A percentile compares a stretch with the other conserved stretches of the same genome.
phyloP scores from a whole-genome alignment of 2,888 invertebrate genomes.

The Tineola bisselliella region DNA sequence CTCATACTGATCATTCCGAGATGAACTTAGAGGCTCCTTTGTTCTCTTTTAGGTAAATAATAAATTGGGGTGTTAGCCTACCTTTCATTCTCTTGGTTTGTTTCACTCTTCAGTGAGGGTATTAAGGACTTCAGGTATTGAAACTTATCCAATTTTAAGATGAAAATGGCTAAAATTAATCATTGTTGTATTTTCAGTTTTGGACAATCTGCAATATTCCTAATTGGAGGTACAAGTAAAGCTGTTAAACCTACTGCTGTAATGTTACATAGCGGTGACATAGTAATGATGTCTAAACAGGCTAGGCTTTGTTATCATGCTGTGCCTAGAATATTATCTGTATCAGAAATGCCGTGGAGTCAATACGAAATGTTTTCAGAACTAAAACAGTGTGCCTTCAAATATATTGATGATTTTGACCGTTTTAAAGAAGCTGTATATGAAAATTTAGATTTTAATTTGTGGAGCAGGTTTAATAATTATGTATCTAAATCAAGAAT shows the following conservation, averaged over 20 bases:
- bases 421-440: slow-evolving; percentile 21
- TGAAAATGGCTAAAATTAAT: too few relatives aligned
- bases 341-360: slow-evolving; percentile 59
- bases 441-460: slow-evolving; percentile 27
- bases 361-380: background rate
- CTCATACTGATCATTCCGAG: slow-evolving; percentile 96
- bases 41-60: slow-evolving; percentile 82
- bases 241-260: slow-evolving; percentile 75
- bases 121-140: too few relatives aligned
- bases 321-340: slow-evolving; percentile 83
- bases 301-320: slow-evolving; percentile 92
- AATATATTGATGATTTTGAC: slow-evolving; percentile 23
- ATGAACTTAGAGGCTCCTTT: slow-evolving; percentile 85
- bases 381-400: slow-evolving; percentile 23
- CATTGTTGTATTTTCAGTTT: slow-evolving; percentile 71
- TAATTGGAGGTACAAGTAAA: slow-evolving; percentile 84
- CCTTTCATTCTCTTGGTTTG: too few relatives aligned
- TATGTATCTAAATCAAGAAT: slow-evolving; percentile 82
- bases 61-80: too few relatives aligned
- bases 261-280: slow-evolving; percentile 87
- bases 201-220: slow-evolving; percentile 93
- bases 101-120: too few relatives aligned
- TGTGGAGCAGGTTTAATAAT: slow-evolving; percentile 65
- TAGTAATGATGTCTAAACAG: slow-evolving; percentile 87
- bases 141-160: too few relatives aligned